A percentile compares a stretch with the other conserved stretches of the same genome.
These are phyloP conservation scores for Trachelipus rathkii DNA, from an alignment of 1,140 invertebrate species.

Conservation along the genomic window DNA sequence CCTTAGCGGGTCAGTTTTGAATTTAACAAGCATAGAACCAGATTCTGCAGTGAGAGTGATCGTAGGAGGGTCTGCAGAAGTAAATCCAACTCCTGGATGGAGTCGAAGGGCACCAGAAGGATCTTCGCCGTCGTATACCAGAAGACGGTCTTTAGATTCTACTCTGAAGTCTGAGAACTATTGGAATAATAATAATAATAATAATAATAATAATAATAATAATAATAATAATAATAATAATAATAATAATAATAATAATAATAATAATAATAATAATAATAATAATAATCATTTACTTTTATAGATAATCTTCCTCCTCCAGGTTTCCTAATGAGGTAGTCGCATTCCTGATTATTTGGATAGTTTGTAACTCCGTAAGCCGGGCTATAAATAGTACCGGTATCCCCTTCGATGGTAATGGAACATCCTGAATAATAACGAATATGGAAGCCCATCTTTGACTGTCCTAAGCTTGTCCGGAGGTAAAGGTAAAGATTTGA, in stretches of 20 bases:
- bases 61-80: slow-evolving; percentile 69
- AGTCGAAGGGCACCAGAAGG: slow-evolving; percentile 71
- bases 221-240: no score
- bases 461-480: slow-evolving; percentile 81
- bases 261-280: no score
- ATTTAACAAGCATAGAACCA: slow-evolving; percentile 83
- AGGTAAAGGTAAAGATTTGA: slow-evolving; percentile 87
- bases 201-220: slow-evolving; percentile 35
- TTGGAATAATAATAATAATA: slow-evolving; percentile 2
- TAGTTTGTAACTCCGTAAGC: slow-evolving; percentile 77
- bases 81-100: slow-evolving; percentile 84
- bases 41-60: slow-evolving; percentile 87
- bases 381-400: slow-evolving; percentile 81
- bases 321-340: slow-evolving; percentile 79
- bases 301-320: slow-evolving; percentile 65
- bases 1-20: slow-evolving; percentile 80
- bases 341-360: slow-evolving; percentile 86
- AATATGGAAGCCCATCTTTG: slow-evolving; percentile 79
- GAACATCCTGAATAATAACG: slow-evolving; percentile 50
- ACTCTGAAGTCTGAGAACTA: slow-evolving; percentile 40
- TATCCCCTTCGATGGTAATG: slow-evolving; percentile 66
- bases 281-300: slow-evolving; percentile 30
- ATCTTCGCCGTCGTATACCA: slow-evolving; percentile 81
- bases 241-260: no score
- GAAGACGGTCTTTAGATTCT: slow-evolving; percentile 36